A percentile compares a stretch with the other conserved stretches of the same genome.
phyloP scores from a whole-genome alignment of 2,113 vertebrate species.

The Reinhardtius hippoglossoides region DNA sequence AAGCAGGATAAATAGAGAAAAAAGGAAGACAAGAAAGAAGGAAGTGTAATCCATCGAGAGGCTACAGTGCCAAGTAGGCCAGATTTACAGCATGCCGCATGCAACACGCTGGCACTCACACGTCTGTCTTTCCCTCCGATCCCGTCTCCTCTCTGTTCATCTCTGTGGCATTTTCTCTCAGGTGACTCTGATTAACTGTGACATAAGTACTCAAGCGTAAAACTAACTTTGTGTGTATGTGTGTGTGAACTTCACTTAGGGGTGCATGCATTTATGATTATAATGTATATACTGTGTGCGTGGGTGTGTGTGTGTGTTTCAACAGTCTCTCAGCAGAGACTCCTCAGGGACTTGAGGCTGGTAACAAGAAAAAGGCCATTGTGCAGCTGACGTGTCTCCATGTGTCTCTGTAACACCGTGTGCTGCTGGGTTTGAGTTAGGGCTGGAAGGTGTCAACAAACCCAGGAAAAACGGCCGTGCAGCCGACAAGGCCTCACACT shows the following conservation, averaged over 20 bases:
- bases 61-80: constrained; percentile 49
- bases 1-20: constrained; percentile 39
- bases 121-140: constrained; percentile 1
- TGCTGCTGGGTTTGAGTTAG: neutral
- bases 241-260: neutral
- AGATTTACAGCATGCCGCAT: constrained; percentile 17
- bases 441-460: neutral
- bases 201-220: constrained; percentile 30
- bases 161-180: constrained; percentile 12
- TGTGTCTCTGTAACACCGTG: neutral
- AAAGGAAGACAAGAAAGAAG: constrained; percentile 39
- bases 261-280: neutral
- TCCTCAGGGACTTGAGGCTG: neutral
- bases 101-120: neutral
- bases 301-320: constrained; percentile 8
- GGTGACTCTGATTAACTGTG: constrained; percentile 41
- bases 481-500: neutral
- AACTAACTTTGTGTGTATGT: neutral
- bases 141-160: constrained; percentile 6
- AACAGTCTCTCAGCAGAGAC: constrained; percentile 21
- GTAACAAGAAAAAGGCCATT: constrained; percentile 1
- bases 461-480: neutral
- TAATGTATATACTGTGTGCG: neutral
- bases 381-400: neutral
- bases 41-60: constrained; percentile 40